phyloP scores from a whole-genome alignment of 2,797 vertebrate genomes.

The Rhinella marina region DNA sequence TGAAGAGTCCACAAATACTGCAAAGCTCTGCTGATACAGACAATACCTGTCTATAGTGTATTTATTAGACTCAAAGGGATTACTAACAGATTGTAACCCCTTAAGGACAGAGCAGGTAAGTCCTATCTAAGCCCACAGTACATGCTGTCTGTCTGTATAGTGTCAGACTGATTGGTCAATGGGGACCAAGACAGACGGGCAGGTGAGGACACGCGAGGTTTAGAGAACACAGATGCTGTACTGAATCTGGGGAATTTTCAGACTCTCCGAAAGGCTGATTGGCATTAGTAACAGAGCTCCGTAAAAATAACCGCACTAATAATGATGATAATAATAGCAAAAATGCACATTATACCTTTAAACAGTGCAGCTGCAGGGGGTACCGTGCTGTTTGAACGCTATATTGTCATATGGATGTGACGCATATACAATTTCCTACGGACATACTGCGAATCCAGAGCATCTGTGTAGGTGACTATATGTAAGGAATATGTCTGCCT shows the following conservation, averaged over 20 bases:
- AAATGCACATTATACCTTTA: background rate
- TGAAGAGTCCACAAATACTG: background rate
- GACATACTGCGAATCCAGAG: background rate
- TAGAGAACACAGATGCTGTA: background rate
- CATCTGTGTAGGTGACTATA: background rate
- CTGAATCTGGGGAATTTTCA: background rate
- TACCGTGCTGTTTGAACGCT: no score
- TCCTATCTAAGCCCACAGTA: background rate
- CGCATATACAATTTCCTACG: background rate
- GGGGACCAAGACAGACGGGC: conserved; percentile 25
- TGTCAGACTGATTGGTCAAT: conserved; percentile 25
- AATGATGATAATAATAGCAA: background rate
- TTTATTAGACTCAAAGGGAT: background rate
- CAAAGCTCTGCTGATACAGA: background rate
- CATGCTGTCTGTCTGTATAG: background rate
- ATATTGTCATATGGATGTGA: background rate
- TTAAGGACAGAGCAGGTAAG: background rate
- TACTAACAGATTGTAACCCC: conserved; percentile 36
- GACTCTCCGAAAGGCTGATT: background rate
- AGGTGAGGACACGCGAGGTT: background rate
- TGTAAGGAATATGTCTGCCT: background rate
- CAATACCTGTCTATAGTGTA: background rate
- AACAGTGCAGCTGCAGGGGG: background rate
- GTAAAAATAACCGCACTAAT: background rate
- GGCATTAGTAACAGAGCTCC: background rate